Percentiles rank a stretch among this genome's conserved stretches.
These are phyloP conservation scores for Drosophila tristis DNA, from an alignment of 1,140 invertebrate genomes.

Conservation along the genomic window DNA sequence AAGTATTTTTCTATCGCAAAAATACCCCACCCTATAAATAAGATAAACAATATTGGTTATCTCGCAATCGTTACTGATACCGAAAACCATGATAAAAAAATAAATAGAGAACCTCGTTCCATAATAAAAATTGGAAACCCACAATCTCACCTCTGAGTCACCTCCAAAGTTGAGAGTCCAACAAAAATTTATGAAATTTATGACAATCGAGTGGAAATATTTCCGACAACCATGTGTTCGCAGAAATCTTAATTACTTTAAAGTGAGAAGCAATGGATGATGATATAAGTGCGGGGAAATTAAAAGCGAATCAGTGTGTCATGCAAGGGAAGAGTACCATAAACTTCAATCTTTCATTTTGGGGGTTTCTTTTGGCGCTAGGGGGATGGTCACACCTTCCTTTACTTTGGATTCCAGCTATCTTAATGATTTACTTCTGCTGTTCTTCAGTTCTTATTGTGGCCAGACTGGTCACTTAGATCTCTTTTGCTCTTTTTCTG, in stretches of 20 bases:
- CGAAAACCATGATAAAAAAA: conserved; percentile 21
- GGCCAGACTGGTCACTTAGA: no score
- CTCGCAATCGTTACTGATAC: conserved; percentile 11
- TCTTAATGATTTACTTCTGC: no score
- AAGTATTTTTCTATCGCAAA: no score
- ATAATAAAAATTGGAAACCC: not conserved
- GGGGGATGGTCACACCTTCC: no score
- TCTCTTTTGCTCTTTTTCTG: no score
- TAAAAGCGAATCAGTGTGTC: not conserved
- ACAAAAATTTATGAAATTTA: not conserved
- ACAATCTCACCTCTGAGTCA: conserved; percentile 28
- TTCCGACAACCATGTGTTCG: conserved; percentile 11
- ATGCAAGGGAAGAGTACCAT: no score
- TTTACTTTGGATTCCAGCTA: no score
- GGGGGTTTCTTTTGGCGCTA: no score
- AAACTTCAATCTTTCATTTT: no score
- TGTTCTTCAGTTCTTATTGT: no score
- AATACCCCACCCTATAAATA: no score
- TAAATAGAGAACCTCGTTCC: conserved; percentile 18
- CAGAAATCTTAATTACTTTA: conserved; percentile 2
- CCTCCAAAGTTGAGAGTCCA: conserved; percentile 11
- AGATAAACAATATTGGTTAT: no score
- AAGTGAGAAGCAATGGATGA: not conserved
- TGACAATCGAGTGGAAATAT: conserved; percentile 8
- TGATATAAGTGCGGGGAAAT: conserved; percentile 5